Conservation (phyloP, 2,113 vertebrate genomes). For the Onychorhynchus coronatus region DNA sequence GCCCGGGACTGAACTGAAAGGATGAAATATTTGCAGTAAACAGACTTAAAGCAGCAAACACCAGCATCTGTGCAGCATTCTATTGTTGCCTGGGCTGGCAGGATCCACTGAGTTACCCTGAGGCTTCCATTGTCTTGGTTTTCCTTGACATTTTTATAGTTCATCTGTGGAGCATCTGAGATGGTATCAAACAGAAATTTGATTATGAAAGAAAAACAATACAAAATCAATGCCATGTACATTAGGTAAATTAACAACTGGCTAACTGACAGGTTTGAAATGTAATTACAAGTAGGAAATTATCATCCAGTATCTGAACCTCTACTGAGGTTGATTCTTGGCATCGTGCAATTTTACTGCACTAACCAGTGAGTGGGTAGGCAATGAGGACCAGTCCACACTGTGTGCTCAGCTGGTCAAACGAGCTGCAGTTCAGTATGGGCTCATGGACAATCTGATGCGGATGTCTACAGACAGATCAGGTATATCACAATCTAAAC, state of each 20-base stretch:
- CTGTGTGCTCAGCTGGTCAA: accelerated
- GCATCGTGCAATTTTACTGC: not conserved
- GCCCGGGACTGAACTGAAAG: not conserved
- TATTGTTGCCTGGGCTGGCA: not conserved
- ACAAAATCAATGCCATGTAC: not conserved
- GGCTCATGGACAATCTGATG: not conserved
- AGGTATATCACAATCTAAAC: not conserved
- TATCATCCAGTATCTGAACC: not conserved
- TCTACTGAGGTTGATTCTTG: not conserved
- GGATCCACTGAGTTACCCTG: not conserved
- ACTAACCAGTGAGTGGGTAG: not conserved
- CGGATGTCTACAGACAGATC: not conserved
- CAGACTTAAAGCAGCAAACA: not conserved
- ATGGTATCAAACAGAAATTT: not conserved
- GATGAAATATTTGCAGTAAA: not conserved
- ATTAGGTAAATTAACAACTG: not conserved
- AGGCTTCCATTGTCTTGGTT: not conserved
- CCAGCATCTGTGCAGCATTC: not conserved
- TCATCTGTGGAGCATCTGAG: not conserved
- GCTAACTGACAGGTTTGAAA: not conserved
- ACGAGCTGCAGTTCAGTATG: not conserved
- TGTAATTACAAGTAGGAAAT: not conserved
- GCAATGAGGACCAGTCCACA: not conserved
- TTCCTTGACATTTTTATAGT: not conserved
- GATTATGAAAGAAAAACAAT: not conserved